A percentile compares a stretch with the other conserved stretches of the same genome.
Conservation (phyloP, 2,797 vertebrate species). For the Natrix natrix region DNA sequence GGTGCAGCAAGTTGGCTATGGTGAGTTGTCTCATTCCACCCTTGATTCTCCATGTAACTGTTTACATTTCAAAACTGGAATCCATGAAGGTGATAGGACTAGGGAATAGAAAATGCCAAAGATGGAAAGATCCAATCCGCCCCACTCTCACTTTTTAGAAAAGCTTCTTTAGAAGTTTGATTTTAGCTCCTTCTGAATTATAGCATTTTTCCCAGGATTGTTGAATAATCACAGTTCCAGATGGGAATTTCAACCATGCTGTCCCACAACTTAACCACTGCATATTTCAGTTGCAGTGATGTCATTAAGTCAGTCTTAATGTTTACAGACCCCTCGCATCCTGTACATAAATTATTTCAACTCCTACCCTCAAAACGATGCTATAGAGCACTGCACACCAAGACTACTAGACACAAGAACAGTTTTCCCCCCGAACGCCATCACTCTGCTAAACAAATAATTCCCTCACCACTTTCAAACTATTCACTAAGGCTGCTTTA, state of each 20-base stretch:
- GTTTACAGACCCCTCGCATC: too few relatives aligned
- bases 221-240: neutral
- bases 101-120: neutral
- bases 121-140: neutral
- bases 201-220: neutral
- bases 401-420: too few relatives aligned
- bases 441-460: too few relatives aligned
- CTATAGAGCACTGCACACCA: too few relatives aligned
- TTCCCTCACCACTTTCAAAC: too few relatives aligned
- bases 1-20: neutral
- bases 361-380: too few relatives aligned
- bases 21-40: neutral
- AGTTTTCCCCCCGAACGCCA: too few relatives aligned
- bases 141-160: rapidly evolving
- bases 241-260: neutral
- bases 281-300: neutral
- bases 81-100: neutral
- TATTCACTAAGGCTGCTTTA: too few relatives aligned
- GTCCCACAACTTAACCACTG: neutral
- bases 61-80: neutral
- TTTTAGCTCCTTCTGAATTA: neutral
- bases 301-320: neutral
- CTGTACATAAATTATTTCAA: too few relatives aligned
- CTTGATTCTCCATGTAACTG: neutral
- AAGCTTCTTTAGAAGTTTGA: neutral